phyloP scores from a whole-genome alignment of 2,113 vertebrate genomes.

The Steatornis caripensis region DNA sequence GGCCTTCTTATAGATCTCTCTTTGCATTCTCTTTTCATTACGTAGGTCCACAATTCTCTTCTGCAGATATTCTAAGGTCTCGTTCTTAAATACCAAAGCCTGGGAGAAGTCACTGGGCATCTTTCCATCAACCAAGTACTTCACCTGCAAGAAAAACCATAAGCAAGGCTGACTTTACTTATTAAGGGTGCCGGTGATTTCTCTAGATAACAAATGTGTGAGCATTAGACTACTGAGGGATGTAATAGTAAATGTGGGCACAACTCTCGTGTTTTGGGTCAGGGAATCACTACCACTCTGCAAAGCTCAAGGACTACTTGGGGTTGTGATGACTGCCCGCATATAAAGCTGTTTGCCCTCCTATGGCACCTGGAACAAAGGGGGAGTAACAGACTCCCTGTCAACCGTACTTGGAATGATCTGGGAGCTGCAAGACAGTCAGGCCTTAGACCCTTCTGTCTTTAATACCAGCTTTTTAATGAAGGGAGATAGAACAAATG shows the following conservation, averaged over 20 bases:
- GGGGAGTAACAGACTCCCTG: neutral
- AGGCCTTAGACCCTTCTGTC: neutral
- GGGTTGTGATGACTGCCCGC: neutral
- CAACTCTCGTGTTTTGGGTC: neutral
- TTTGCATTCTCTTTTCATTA: constrained; percentile 78
- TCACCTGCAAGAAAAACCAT: constrained; percentile 75
- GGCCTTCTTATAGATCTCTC: constrained; percentile 72
- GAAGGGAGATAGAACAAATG: neutral
- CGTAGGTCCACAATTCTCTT: constrained; percentile 76
- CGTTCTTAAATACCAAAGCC: constrained; percentile 79
- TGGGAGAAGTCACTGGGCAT: constrained; percentile 76
- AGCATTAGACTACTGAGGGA: neutral
- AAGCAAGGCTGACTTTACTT: neutral
- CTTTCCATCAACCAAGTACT: constrained; percentile 69
- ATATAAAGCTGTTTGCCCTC: neutral
- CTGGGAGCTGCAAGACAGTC: neutral
- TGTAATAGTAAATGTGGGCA: neutral
- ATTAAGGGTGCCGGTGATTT: neutral
- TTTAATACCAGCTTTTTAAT: neutral
- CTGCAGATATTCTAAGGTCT: constrained; percentile 73
- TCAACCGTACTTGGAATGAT: neutral
- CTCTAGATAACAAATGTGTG: neutral
- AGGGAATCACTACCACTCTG: neutral
- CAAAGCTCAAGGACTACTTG: neutral
- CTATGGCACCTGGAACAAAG: neutral